Percentiles rank a stretch among this genome's conserved stretches.
phyloP scores from a whole-genome alignment of 1,140 invertebrate genomes.

The Aphelenchoides fujianensis region DNA sequence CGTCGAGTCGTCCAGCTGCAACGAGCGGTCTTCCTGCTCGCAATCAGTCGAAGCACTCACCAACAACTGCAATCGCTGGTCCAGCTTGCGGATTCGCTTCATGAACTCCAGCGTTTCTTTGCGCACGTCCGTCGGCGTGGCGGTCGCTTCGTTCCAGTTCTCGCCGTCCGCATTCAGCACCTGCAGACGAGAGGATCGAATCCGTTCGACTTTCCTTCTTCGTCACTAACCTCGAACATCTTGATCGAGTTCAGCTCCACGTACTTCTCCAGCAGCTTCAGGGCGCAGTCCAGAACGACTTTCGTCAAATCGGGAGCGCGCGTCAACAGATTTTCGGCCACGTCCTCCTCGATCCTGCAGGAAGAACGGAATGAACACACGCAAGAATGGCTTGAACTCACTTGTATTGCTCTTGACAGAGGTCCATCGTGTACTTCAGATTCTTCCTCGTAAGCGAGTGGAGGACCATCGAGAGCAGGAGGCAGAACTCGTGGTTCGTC shows the following conservation, averaged over 20 bases:
- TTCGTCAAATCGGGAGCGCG: constrained; percentile 1
- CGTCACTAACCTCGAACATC: not conserved
- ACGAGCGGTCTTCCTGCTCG: not conserved
- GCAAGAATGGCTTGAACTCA: constrained; percentile 36
- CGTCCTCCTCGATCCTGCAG: constrained; percentile 16
- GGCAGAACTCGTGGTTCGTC: constrained; percentile 7
- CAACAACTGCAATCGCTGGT: constrained; percentile 2
- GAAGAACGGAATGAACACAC: constrained; percentile 7
- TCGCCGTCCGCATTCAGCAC: not conserved
- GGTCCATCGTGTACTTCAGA: constrained; percentile 41
- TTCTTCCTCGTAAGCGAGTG: constrained; percentile 38
- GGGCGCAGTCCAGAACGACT: not conserved
- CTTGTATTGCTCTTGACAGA: constrained; percentile 47
- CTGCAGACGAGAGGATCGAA: not conserved
- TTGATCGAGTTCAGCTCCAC: not conserved
- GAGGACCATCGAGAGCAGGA: constrained; percentile 24
- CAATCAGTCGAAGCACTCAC: constrained; percentile 1
- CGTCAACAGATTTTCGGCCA: constrained; percentile 13
- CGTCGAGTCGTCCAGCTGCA: constrained; percentile 26
- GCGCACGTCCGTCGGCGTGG: constrained; percentile 19
- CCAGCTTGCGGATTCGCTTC: not conserved
- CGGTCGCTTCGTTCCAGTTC: not conserved
- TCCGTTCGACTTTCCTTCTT: not conserved
- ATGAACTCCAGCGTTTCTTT: constrained; percentile 11
- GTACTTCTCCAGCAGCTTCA: not conserved